Conservation (phyloP, 2,888 invertebrate genomes). For the Buathra laborator region DNA sequence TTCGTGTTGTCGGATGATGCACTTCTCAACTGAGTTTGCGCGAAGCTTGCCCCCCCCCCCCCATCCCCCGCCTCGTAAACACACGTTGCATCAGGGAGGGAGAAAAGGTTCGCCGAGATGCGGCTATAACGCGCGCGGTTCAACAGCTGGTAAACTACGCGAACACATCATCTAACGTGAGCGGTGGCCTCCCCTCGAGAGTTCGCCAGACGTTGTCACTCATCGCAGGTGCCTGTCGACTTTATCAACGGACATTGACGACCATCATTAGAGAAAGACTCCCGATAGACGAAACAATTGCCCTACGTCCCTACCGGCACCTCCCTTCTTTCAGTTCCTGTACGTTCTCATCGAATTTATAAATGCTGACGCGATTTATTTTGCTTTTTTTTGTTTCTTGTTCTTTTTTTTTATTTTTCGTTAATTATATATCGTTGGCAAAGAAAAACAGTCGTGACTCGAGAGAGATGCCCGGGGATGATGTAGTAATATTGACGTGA, state of each 20-base stretch:
- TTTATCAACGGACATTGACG: constrained; percentile 65
- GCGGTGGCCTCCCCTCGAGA: background rate
- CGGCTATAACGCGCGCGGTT: constrained; percentile 67
- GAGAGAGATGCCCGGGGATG: constrained; percentile 8
- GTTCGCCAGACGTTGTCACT: constrained; percentile 68
- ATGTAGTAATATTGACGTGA: constrained; percentile 39
- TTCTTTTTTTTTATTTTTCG: background rate
- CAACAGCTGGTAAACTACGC: constrained; percentile 76
- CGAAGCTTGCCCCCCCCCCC: constrained; percentile 68
- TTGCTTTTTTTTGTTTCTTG: background rate
- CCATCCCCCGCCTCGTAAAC: constrained; percentile 77
- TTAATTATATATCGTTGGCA: background rate
- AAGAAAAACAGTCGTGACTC: constrained; percentile 8
- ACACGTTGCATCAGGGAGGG: constrained; percentile 74
- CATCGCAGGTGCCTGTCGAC: constrained; percentile 62
- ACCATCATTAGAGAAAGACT: constrained; percentile 50
- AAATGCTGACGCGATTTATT: constrained; percentile 13
- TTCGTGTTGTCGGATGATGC: constrained; percentile 64
- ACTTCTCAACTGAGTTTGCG: constrained; percentile 62
- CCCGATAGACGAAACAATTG: constrained; percentile 55
- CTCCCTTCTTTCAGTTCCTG: background rate
- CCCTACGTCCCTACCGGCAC: background rate
- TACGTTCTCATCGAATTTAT: constrained; percentile 26
- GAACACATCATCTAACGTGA: constrained; percentile 69
- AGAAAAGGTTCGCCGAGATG: constrained; percentile 61